A percentile compares a stretch with the other conserved stretches of the same genome.
Evolutionary conservation across 2,888 invertebrate species (phyloP).

Genomic region (Halocaridina rubra): DNA sequence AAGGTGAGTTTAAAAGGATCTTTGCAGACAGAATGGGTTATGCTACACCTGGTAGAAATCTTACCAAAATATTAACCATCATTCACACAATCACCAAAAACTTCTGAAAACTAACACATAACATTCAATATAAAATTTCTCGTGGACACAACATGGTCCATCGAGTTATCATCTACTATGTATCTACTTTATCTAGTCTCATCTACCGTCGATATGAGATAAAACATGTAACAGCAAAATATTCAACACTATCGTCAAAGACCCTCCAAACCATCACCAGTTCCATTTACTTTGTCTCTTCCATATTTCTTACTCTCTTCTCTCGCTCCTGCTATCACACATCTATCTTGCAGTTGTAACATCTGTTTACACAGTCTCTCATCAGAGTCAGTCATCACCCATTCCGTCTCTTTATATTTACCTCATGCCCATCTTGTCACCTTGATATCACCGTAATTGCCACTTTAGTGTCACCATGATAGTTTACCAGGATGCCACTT

Average conservation of each 20-base stretch:
- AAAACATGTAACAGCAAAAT: constrained; percentile 58
- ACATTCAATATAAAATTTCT: constrained; percentile 56
- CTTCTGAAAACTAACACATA: constrained; percentile 57
- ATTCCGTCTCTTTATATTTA: constrained; percentile 38
- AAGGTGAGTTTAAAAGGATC: constrained; percentile 52
- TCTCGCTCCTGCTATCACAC: constrained; percentile 30
- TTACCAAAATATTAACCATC: constrained; percentile 55
- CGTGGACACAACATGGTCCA: constrained; percentile 28
- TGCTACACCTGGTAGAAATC: constrained; percentile 55
- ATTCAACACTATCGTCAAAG: constrained; percentile 53
- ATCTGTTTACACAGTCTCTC: too few relatives aligned
- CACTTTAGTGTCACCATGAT: constrained; percentile 31
- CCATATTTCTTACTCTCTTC: constrained; percentile 9
- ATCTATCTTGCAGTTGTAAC: too few relatives aligned
- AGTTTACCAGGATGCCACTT: background rate
- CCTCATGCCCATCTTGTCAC: constrained; percentile 55
- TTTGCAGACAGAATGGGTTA: constrained; percentile 55
- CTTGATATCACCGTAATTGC: constrained; percentile 39
- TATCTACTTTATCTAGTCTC: constrained; percentile 51
- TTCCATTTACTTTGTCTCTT: constrained; percentile 8
- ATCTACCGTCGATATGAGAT: constrained; percentile 59
- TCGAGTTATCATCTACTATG: constrained; percentile 44
- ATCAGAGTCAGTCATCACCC: constrained; percentile 36
- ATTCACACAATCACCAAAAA: constrained; percentile 54
- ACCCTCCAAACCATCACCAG: constrained; percentile 51